phyloP scores from a whole-genome alignment of 2,797 vertebrate genomes.

The Spondyliosoma cantharus region DNA sequence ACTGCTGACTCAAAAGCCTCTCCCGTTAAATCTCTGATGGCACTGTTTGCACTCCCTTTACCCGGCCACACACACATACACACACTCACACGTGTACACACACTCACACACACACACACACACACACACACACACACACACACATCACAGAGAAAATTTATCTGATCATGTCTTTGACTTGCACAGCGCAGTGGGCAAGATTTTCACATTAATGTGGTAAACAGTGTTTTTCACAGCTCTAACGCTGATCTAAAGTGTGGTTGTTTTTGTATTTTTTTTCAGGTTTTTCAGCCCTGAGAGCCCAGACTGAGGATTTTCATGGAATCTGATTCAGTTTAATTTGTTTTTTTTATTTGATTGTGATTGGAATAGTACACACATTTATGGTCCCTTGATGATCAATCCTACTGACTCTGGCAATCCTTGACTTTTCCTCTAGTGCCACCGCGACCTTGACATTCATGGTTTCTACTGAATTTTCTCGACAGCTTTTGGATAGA shows the following conservation, averaged over 20 bases:
- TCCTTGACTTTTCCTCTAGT: too few species aligned
- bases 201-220: neutral
- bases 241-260: neutral
- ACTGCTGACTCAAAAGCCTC: slow-evolving; percentile 67
- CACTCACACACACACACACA: neutral
- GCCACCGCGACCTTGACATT: too few species aligned
- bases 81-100: slow-evolving; percentile 9
- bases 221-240: neutral
- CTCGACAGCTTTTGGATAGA: too few species aligned
- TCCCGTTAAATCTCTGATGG: slow-evolving; percentile 46
- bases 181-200: neutral
- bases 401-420: too few species aligned
- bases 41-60: slow-evolving; percentile 27
- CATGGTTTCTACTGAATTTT: neutral
- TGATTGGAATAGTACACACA: too few species aligned
- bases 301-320: too few species aligned
- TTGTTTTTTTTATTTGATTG: too few species aligned
- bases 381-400: too few species aligned
- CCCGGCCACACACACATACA: slow-evolving; percentile 16
- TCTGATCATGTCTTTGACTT: neutral
- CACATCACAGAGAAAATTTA: neutral
- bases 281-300: neutral
- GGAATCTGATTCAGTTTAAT: too few species aligned
- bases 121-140: neutral
- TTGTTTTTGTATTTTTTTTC: neutral